A percentile compares a stretch with the other conserved stretches of the same genome.
These are phyloP conservation scores for Chirona hameri DNA, from an alignment of 2,888 invertebrate genomes.

Conservation along the genomic window DNA sequence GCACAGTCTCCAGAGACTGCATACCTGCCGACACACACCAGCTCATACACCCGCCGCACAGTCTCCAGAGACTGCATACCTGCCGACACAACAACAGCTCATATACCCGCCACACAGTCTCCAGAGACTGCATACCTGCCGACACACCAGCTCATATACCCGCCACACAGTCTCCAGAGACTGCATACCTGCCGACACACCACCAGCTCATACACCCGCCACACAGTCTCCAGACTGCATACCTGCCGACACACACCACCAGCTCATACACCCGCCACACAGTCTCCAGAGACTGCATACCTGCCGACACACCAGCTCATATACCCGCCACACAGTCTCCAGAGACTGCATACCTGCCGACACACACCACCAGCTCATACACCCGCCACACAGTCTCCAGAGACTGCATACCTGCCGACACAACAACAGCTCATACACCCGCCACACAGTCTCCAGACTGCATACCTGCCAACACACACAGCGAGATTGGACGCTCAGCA, in stretches of 20 bases:
- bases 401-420: too few relatives aligned
- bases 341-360: conserved; percentile 68
- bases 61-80: too few relatives aligned
- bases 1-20: conserved; percentile 63
- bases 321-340: conserved; percentile 61
- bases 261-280: conserved; percentile 60
- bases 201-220: conserved; percentile 60
- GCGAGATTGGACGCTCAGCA: too few relatives aligned
- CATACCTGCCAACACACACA: conserved; percentile 59
- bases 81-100: conserved; percentile 43
- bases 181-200: conserved; percentile 61
- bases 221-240: conserved; percentile 67
- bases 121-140: conserved; percentile 68
- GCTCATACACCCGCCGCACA: too few relatives aligned
- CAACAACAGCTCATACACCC: conserved; percentile 56
- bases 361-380: conserved; percentile 46
- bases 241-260: conserved; percentile 65
- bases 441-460: conserved; percentile 60
- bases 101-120: conserved; percentile 62
- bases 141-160: conserved; percentile 59
- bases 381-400: too few relatives aligned
- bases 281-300: conserved; percentile 68
- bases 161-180: conserved; percentile 60
- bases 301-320: conserved; percentile 54
- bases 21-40: conserved; percentile 60